phyloP scores from a whole-genome alignment of 2,797 vertebrate genomes.

The Hybognathus amarus region DNA sequence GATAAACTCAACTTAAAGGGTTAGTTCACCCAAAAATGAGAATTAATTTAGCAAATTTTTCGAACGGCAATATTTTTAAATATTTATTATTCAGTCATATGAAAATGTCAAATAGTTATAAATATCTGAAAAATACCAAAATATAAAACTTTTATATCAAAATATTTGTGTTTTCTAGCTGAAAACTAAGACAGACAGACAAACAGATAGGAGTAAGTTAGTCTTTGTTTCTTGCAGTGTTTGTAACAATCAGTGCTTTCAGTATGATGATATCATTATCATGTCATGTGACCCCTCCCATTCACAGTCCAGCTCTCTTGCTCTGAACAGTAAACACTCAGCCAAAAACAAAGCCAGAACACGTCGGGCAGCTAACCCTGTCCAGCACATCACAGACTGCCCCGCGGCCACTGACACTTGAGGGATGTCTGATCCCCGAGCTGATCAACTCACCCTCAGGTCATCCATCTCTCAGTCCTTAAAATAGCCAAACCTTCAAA shows the following conservation, averaged over 20 bases:
- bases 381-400: constrained; percentile 11
- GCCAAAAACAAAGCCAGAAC: constrained; percentile 70
- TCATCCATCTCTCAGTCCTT: constrained; percentile 20
- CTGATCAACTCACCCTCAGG: background rate
- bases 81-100: background rate
- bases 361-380: background rate
- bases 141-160: background rate
- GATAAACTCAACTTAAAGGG: background rate
- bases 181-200: too few species aligned
- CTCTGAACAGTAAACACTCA: constrained; percentile 62
- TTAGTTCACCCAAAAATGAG: too few species aligned
- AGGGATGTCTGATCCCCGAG: constrained; percentile 11
- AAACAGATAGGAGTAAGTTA: too few species aligned
- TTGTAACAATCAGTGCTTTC: constrained; percentile 57
- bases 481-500: constrained; percentile 44
- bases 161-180: too few species aligned
- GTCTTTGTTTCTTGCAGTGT: constrained; percentile 25
- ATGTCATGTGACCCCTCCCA: constrained; percentile 79
- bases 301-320: constrained; percentile 66
- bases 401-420: background rate
- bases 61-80: background rate
- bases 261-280: constrained; percentile 74
- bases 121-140: background rate
- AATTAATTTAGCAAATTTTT: background rate
- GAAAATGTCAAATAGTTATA: background rate